Percentiles rank a stretch among this genome's conserved stretches.
Conservation (phyloP, 2,888 invertebrate genomes). For the Drosophila borealis region DNA sequence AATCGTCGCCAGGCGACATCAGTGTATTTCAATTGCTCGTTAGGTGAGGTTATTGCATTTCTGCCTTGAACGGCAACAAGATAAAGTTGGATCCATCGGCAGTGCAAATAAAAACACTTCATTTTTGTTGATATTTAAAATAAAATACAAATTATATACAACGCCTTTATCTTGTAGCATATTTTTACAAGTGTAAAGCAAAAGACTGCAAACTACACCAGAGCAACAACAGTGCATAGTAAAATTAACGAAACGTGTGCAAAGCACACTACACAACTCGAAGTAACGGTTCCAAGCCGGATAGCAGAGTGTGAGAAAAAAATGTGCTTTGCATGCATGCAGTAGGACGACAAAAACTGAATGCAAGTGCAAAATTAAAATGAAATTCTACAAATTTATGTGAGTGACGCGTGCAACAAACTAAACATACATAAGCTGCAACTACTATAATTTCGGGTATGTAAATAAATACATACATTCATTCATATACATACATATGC, state of each 20-base stretch:
- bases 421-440: constrained; percentile 30
- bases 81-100: constrained; percentile 30
- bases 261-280: constrained; percentile 51
- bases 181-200: constrained; percentile 49
- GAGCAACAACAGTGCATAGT: constrained; percentile 45
- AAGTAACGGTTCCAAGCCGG: constrained; percentile 71
- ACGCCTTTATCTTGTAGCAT: constrained; percentile 43
- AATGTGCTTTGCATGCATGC: constrained; percentile 75
- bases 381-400: constrained; percentile 60
- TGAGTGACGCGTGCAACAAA: constrained; percentile 47
- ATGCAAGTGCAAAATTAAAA: constrained; percentile 64
- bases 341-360: constrained; percentile 43
- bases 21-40: constrained; percentile 70
- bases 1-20: constrained; percentile 54
- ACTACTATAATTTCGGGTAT: constrained; percentile 36
- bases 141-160: constrained; percentile 34
- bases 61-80: constrained; percentile 45
- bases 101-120: constrained; percentile 54
- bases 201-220: constrained; percentile 37
- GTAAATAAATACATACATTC: constrained; percentile 34
- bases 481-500: constrained; percentile 7
- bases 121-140: constrained; percentile 43
- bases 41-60: constrained; percentile 68
- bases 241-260: constrained; percentile 59
- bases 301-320: constrained; percentile 58